Conservation (phyloP, 1,140 invertebrate genomes). For the Zaprionus taronus region DNA sequence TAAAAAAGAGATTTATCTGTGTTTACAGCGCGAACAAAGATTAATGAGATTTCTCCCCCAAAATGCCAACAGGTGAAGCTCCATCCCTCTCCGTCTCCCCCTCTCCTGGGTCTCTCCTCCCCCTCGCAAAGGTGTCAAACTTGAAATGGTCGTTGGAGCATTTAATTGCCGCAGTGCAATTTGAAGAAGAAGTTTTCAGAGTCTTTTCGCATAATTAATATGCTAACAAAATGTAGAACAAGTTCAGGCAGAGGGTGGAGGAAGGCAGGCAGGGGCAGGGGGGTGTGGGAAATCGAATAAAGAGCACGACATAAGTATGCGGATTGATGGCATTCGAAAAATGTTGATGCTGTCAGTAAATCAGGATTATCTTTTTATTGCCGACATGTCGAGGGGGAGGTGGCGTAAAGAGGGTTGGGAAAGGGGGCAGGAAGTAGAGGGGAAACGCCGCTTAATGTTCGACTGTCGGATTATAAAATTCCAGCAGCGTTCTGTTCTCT, state of each 20-base stretch:
- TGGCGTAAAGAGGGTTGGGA: background rate
- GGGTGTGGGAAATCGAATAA: conserved; percentile 31
- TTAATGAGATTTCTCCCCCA: conserved; percentile 63
- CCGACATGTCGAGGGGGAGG: conserved; percentile 49
- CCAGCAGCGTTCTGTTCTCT: background rate
- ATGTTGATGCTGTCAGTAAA: conserved; percentile 68
- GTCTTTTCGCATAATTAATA: conserved; percentile 67
- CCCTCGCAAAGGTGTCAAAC: conserved; percentile 70
- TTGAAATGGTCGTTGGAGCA: conserved; percentile 57
- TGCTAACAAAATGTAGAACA: conserved; percentile 75
- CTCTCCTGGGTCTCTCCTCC: conserved; percentile 1
- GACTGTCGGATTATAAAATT: conserved; percentile 31
- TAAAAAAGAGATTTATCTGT: conserved; percentile 80
- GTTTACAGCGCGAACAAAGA: conserved; percentile 64
- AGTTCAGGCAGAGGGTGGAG: conserved; percentile 20
- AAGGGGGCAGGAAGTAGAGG: too few species aligned
- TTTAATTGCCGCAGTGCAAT: conserved; percentile 62
- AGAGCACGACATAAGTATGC: conserved; percentile 33
- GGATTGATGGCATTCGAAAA: conserved; percentile 27
- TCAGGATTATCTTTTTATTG: conserved; percentile 80
- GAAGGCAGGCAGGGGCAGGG: conserved; percentile 7
- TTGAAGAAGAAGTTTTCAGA: conserved; percentile 4
- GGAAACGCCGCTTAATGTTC: conserved; percentile 8
- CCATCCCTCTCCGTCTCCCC: background rate
- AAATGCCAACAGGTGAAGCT: conserved; percentile 11